Evolutionary conservation across 2,888 invertebrate species (phyloP), one percentile per base, ranked within the genome.

Genomic region (Netelia virgata): DNA sequence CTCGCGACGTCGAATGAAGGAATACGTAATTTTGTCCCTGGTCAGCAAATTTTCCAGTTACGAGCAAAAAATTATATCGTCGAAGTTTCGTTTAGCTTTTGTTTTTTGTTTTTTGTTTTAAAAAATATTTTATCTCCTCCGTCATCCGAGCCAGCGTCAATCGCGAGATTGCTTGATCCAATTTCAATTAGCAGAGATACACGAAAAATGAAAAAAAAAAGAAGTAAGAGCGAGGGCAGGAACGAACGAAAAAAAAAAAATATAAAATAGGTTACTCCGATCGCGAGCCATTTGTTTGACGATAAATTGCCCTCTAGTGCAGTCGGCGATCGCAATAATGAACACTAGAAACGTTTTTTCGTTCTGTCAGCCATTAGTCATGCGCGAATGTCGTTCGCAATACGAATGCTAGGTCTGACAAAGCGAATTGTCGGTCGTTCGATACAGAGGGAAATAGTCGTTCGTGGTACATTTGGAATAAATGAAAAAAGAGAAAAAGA

Each of bases 371-470:
- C 72, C 23, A 53, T 53, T 28, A 70, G 11, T 70, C 55, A 55
- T 28, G 20, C 16, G 11, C 55, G 55, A 70, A 70, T 36, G 28
- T 55, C 70, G 55, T 55, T 70, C 28, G 70, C 14, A 55, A 36
- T 70, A 69, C 23, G 9, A 36, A 53, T 28, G 36, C 28, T 11
- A 28, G 10, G 10, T 20, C 18, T 16, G 16, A 36, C 53, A 28
- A 28, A 28, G 28, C 55, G 20, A 18, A 70, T 55, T 14, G 70
- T 11, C 11, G 28, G 70, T 70, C 70, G 70, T 70, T 70, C 11
- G 55, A 23, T 16, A 16, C 70, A 70, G 70, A 14, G 23, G 23
- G 23, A 23, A 23, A 28, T 28, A 0, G 28, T 28, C 28, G 28
- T 28, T 28, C 28, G 28, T 28, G 28, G 28, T 28, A 28, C 28